phyloP scores from a whole-genome alignment of 2,113 vertebrate genomes.

The Oriolus oriolus region DNA sequence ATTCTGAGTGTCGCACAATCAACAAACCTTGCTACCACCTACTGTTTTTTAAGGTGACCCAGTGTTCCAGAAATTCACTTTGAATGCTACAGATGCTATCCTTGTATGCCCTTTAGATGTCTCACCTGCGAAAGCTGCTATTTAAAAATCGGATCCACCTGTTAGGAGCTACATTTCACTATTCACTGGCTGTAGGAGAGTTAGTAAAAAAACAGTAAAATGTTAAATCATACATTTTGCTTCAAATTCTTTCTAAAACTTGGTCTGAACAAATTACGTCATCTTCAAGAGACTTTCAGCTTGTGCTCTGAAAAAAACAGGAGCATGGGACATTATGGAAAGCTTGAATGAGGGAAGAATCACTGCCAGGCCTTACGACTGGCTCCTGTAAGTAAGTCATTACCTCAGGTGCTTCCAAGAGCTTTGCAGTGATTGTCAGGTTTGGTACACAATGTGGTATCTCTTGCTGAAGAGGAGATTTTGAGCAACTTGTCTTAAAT shows the following conservation, averaged over 20 bases:
- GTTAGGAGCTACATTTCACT: background rate
- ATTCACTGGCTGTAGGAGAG: background rate
- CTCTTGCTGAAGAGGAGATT: background rate
- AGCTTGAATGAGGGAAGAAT: background rate
- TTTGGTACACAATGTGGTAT: background rate
- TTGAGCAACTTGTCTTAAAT: background rate
- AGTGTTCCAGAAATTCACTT: background rate
- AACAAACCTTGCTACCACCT: background rate
- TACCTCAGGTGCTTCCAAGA: background rate
- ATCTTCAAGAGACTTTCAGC: background rate
- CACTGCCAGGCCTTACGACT: background rate
- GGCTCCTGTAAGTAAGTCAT: background rate
- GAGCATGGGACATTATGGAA: background rate
- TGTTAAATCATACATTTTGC: background rate
- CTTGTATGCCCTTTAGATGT: background rate
- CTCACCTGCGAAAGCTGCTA: background rate
- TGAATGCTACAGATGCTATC: background rate
- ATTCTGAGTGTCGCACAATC: background rate
- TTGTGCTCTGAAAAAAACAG: background rate
- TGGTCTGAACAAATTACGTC: background rate
- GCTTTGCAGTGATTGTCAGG: background rate
- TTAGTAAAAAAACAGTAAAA: background rate
- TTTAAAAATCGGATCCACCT: background rate
- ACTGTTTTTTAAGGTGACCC: background rate
- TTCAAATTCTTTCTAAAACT: background rate